Base-by-base conservation (phyloP, 2,888 invertebrate species). In the Strigamia transsilvanica region DNA sequence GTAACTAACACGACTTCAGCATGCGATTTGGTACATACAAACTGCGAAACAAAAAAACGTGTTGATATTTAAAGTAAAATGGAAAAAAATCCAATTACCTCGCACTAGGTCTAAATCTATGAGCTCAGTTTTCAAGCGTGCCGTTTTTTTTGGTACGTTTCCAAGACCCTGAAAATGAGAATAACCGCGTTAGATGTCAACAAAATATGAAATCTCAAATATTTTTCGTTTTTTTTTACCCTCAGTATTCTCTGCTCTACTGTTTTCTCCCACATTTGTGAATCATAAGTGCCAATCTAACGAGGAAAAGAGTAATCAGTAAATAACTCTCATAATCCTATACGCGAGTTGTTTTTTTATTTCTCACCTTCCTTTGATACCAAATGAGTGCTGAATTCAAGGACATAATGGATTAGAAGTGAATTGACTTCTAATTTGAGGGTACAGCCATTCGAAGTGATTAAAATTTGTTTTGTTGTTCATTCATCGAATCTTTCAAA, bases 221-320 rank as follows among this genome's bases (percentile, higher is more conserved):
- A 38, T 38, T 4, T 27, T 32, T 13, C n/a, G n/a, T n/a, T n/a
- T 21, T n/a, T 13, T n/a, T 85, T 84, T 85, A 88, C 88, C 86
- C 87, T 87, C 82, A 96, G 91, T 86, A 97, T 95, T 86, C 94
- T 92, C 88, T 95, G 94, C 87, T 98, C 98, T 85, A 98, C 94
- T 86, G 95, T 96, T 85, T 94, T 95, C 88, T 98, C 98, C 98
- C 98, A 98, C 92, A 94, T 93, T 87, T 97, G 96, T 88, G 97
- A 97, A 90, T 98, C 98, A 90, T 98, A 97, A 34, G 95, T 94
- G 87, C 97, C 97, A 89, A 98, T 98, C 91, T 97, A 86, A 85
- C 82, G 82, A 83, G 82, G 82, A 81, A 82, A 66, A 34, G 10
- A n/a, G 5, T 32, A 13, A 42, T 46, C 46, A 78, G 27, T 27